These are phyloP conservation scores for Limnephilus marmoratus DNA, from an alignment of 2,888 invertebrate species.

Conservation along the genomic window DNA sequence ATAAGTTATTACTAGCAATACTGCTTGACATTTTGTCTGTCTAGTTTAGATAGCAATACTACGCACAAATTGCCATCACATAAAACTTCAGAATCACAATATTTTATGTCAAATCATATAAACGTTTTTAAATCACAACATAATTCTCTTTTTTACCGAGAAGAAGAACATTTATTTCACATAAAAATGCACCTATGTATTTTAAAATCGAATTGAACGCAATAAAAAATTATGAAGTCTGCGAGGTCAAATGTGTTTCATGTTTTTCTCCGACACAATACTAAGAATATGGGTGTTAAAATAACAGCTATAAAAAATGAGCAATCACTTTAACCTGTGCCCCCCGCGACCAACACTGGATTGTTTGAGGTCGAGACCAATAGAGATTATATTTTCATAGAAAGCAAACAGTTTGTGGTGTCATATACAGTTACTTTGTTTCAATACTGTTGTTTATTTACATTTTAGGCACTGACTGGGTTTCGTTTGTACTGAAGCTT, in stretches of 20 bases:
- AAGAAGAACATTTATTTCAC: not conserved
- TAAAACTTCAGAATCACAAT: not conserved
- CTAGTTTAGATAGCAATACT: not conserved
- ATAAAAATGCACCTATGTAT: not conserved
- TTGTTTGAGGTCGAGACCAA: not conserved
- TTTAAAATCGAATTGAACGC: not conserved
- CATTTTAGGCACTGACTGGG: not conserved
- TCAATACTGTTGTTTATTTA: not conserved
- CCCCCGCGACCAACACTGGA: not conserved
- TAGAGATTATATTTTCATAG: not conserved
- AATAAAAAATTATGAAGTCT: not conserved
- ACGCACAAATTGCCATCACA: not conserved
- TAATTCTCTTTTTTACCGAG: not conserved
- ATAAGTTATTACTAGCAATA: constrained; percentile 7
- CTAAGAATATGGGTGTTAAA: not conserved
- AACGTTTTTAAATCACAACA: not conserved
- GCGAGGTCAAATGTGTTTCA: not conserved
- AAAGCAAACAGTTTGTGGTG: not conserved
- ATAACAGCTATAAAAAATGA: not conserved
- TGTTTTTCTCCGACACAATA: not conserved
- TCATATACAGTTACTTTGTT: not conserved
- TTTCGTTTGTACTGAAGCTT: not conserved
- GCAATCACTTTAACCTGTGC: constrained; percentile 14
- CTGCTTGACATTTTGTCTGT: not conserved
- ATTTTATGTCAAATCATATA: not conserved